These are phyloP conservation scores for Mamestra brassicae DNA, from an alignment of 2,888 invertebrate genomes.

Conservation along the genomic window DNA sequence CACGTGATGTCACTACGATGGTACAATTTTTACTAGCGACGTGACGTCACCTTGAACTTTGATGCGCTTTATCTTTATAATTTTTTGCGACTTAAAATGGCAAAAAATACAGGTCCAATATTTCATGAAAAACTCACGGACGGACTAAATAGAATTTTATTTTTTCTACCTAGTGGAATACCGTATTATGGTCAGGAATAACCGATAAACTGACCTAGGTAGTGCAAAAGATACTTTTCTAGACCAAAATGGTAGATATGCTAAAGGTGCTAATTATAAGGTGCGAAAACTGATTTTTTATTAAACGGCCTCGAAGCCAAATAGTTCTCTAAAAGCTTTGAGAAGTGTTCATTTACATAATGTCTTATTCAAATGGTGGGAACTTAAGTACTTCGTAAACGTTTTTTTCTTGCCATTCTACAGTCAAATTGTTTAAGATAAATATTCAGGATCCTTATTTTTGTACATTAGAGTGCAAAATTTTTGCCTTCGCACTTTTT, in stretches of 20 bases:
- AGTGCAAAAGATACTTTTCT: constrained; percentile 62
- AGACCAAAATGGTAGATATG: constrained; percentile 60
- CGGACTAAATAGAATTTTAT: too few species aligned
- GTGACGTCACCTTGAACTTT: too few species aligned
- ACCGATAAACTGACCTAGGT: constrained; percentile 8
- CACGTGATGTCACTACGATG: too few species aligned
- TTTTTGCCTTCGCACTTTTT: neutral
- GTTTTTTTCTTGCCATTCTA: constrained; percentile 74
- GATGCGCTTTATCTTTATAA: too few species aligned
- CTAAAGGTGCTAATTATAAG: constrained; percentile 65
- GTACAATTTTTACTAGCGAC: too few species aligned
- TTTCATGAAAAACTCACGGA: too few species aligned
- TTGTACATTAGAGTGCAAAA: neutral
- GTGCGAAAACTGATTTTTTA: constrained; percentile 67
- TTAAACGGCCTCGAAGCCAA: constrained; percentile 67
- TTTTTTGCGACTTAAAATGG: too few species aligned
- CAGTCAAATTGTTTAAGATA: constrained; percentile 49
- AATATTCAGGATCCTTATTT: constrained; percentile 44
- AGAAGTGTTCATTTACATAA: constrained; percentile 77
- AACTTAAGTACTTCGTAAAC: constrained; percentile 71
- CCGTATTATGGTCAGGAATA: neutral
- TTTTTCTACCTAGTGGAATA: too few species aligned
- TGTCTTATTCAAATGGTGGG: constrained; percentile 72
- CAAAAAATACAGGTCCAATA: too few species aligned
- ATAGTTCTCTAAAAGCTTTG: constrained; percentile 76